These are phyloP conservation scores for Larimichthys crocea DNA, from an alignment of 2,113 vertebrate genomes.

Conservation along the genomic window DNA sequence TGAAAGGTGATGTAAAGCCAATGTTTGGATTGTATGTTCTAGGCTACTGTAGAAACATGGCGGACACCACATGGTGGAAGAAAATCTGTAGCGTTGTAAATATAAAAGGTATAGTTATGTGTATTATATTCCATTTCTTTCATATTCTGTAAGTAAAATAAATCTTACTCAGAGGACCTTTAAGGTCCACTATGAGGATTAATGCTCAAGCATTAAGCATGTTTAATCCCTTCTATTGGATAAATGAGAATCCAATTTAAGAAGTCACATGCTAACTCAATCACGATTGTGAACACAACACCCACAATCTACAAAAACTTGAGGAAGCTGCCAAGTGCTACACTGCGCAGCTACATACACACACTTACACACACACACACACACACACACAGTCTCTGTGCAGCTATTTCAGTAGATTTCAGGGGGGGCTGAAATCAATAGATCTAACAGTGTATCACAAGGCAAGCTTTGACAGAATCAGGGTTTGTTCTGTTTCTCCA, in stretches of 20 bases:
- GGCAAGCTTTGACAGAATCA: conserved; percentile 45
- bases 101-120: too few species aligned
- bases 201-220: conserved; percentile 38
- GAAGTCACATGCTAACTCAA: conserved; percentile 15
- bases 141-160: too few species aligned
- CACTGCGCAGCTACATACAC: neutral
- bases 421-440: conserved; percentile 1
- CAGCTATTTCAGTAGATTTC: conserved; percentile 23
- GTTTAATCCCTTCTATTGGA: conserved; percentile 57
- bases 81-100: too few species aligned
- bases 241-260: conserved; percentile 66
- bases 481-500: conserved; percentile 57
- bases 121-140: too few species aligned
- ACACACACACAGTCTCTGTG: conserved; percentile 13
- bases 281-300: too few species aligned
- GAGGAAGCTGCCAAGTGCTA: neutral
- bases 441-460: conserved; percentile 46
- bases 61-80: too few species aligned
- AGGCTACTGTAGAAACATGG: too few species aligned
- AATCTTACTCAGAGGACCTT: neutral
- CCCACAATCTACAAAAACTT: too few species aligned
- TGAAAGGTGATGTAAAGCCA: too few species aligned
- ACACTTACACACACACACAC: neutral
- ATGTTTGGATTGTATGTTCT: too few species aligned
- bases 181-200: conserved; percentile 26